Conservation (phyloP, 2,888 invertebrate genomes). For the Drosophila longiperda region DNA sequence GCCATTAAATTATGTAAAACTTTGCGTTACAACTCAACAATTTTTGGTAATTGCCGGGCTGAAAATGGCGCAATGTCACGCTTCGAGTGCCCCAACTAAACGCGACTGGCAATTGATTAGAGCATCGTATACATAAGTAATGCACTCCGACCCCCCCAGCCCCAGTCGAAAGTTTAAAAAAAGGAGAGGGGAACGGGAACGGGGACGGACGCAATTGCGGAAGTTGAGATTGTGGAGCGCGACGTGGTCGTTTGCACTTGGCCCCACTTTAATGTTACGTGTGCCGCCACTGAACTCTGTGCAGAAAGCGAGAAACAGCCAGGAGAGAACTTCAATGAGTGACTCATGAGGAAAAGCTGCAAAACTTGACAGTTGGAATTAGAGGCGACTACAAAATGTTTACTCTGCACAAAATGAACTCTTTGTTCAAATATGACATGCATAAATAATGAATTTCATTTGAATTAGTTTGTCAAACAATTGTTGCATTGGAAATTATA, state of each 20-base stretch:
- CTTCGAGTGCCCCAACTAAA: slow-evolving; percentile 68
- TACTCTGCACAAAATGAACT: not conserved
- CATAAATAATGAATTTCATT: not conserved
- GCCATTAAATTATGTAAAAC: slow-evolving; percentile 79
- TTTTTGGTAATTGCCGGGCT: slow-evolving; percentile 74
- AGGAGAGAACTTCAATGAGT: slow-evolving; percentile 25
- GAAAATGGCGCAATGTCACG: slow-evolving; percentile 79
- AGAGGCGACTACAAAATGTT: not conserved
- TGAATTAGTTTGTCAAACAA: not conserved
- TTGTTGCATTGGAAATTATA: not conserved
- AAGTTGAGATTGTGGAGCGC: slow-evolving; percentile 5
- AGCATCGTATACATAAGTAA: slow-evolving; percentile 58
- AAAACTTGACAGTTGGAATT: slow-evolving; percentile 17
- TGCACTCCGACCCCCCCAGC: slow-evolving; percentile 19
- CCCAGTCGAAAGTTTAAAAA: not conserved
- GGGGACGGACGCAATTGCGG: slow-evolving; percentile 5
- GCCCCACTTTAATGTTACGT: slow-evolving; percentile 45
- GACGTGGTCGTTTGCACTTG: slow-evolving; percentile 39
- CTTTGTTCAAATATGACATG: not conserved
- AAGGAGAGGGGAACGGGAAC: not conserved
- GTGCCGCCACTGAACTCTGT: slow-evolving; percentile 34
- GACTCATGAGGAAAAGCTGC: slow-evolving; percentile 35
- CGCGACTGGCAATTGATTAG: slow-evolving; percentile 75
- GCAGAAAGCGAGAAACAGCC: slow-evolving; percentile 35
- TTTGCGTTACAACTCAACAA: slow-evolving; percentile 66